A percentile compares a stretch with the other conserved stretches of the same genome.
phyloP scores from a whole-genome alignment of 92 coral and sea anemone genomes.

The Zoanthus sociatus region DNA sequence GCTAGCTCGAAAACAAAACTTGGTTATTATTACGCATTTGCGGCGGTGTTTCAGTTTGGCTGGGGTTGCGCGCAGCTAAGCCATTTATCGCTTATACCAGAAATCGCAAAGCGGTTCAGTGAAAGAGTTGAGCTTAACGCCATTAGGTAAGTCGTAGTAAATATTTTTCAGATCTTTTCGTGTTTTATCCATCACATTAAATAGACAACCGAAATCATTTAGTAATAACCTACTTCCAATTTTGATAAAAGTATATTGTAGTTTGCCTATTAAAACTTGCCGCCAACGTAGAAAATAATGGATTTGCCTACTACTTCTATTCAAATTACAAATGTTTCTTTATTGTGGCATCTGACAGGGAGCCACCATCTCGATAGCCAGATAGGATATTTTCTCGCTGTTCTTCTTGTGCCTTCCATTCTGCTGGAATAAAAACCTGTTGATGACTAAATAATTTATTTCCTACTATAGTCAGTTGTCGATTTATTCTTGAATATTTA shows the following conservation, averaged over 20 bases:
- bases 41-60: conserved; percentile 91
- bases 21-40: conserved; percentile 73
- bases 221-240: not conserved
- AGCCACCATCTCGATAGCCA: no score
- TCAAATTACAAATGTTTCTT: no score
- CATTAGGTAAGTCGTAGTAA: conserved; percentile 62
- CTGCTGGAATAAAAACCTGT: no score
- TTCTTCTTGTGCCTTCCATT: no score
- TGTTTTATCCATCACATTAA: not conserved
- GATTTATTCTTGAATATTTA: no score
- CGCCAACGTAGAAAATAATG: no score
- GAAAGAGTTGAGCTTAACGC: conserved; percentile 89
- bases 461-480: no score
- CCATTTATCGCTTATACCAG: conserved; percentile 86
- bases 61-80: conserved; percentile 92
- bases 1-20: conserved; percentile 71
- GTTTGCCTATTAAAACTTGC: no score
- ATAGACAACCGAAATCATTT: not conserved
- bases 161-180: not conserved
- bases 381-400: no score
- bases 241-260: not conserved
- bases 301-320: no score
- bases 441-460: no score
- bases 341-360: no score
- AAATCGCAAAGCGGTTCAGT: conserved; percentile 70